Evolutionary conservation across 2,888 invertebrate genomes (phyloP).

Genomic region (Macropis europaea): DNA sequence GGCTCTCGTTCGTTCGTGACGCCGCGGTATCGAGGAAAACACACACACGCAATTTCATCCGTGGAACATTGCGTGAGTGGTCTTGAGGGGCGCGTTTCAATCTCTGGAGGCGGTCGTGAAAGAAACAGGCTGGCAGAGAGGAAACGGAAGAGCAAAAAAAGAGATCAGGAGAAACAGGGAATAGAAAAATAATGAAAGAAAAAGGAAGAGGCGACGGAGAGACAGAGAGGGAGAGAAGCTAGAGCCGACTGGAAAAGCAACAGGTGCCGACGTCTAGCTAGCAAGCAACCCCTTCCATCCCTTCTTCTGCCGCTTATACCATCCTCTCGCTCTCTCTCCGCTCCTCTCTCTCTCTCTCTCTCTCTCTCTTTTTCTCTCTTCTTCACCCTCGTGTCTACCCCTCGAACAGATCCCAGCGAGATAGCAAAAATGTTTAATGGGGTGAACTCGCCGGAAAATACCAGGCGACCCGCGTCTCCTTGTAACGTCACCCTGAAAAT

Average conservation of each 20-base stretch:
- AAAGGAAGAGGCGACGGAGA: not conserved
- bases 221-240: constrained; percentile 35
- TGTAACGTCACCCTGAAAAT: constrained; percentile 66
- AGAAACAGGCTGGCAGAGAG: constrained; percentile 23
- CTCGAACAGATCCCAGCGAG: constrained; percentile 72
- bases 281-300: constrained; percentile 63
- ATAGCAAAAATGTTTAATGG: constrained; percentile 79
- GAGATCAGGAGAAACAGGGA: constrained; percentile 18
- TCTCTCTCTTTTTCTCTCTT: too few relatives aligned
- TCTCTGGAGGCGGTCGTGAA: constrained; percentile 32
- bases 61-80: constrained; percentile 44
- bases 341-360: constrained; percentile 44
- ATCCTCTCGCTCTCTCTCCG: constrained; percentile 35
- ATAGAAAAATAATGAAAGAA: constrained; percentile 1
- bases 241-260: constrained; percentile 75
- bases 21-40: constrained; percentile 4
- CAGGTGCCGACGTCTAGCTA: constrained; percentile 77
- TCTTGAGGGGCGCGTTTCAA: constrained; percentile 54
- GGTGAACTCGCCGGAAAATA: constrained; percentile 79
- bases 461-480: constrained; percentile 67
- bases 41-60: constrained; percentile 32
- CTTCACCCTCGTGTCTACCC: constrained; percentile 51
- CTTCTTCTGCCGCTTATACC: constrained; percentile 44
- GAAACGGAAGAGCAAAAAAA: constrained; percentile 7
- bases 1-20: not conserved